Evolutionary conservation across 2,113 vertebrate genomes (phyloP).

Genomic region (Phycodurus eques): DNA sequence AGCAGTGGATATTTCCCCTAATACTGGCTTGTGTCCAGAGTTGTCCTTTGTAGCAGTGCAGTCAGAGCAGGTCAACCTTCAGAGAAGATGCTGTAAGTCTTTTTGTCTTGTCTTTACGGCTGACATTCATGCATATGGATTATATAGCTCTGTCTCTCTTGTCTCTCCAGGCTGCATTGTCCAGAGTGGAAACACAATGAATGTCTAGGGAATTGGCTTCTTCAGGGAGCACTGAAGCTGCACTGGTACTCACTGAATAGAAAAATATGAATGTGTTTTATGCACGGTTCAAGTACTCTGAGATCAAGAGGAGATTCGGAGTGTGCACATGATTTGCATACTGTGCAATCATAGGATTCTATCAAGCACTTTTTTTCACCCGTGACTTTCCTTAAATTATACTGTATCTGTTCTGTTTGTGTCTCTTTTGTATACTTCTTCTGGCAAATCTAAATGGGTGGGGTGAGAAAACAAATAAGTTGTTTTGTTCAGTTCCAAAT

Average conservation of each 20-base stretch:
- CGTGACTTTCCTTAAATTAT: conserved; percentile 16
- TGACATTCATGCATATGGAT: conserved; percentile 46
- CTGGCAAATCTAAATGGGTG: conserved; percentile 20
- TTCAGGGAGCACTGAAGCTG: conserved; percentile 34
- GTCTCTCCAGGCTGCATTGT: conserved; percentile 42
- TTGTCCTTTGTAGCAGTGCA: conserved; percentile 29
- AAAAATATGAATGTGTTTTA: conserved; percentile 22
- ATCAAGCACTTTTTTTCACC: conserved; percentile 38
- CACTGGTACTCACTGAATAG: conserved; percentile 24
- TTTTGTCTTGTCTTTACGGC: conserved; percentile 23
- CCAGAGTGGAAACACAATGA: conserved; percentile 36
- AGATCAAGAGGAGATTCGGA: conserved; percentile 39
- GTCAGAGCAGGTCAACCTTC: conserved; percentile 13
- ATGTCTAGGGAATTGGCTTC: conserved; percentile 39
- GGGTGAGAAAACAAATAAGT: conserved; percentile 12
- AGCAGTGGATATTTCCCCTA: conserved; percentile 26
- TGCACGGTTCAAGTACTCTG: conserved; percentile 29
- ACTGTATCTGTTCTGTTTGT: not conserved
- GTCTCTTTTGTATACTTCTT: conserved; percentile 8
- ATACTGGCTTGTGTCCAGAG: conserved; percentile 43
- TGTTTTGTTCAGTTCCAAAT: conserved; percentile 25
- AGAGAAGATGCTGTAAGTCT: conserved; percentile 22
- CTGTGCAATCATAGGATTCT: conserved; percentile 34
- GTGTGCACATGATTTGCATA: conserved; percentile 39
- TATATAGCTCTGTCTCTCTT: conserved; percentile 21